These are phyloP conservation scores for Trichonephila clavipes DNA, from an alignment of 1,140 invertebrate species.

Conservation along the genomic window DNA sequence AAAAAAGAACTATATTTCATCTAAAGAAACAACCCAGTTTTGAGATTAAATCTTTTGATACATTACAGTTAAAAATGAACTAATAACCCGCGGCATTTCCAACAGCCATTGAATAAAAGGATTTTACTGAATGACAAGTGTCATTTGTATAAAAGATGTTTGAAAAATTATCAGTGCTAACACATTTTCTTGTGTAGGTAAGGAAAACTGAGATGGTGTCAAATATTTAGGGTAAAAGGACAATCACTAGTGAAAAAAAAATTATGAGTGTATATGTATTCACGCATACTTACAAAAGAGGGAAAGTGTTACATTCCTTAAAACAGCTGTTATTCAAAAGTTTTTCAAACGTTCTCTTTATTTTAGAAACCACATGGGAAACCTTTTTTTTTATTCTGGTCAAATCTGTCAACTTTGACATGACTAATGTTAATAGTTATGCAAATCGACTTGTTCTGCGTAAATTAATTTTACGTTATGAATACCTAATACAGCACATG, in stretches of 20 bases:
- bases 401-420: background rate
- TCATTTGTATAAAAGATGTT: background rate
- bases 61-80: background rate
- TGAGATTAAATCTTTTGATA: too few relatives aligned
- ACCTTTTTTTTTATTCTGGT: background rate
- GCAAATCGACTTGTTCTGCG: background rate
- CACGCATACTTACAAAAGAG: background rate
- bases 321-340: background rate
- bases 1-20: too few relatives aligned
- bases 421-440: background rate
- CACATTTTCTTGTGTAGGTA: background rate
- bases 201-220: background rate
- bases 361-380: background rate
- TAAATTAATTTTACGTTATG: background rate
- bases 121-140: background rate
- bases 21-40: too few relatives aligned
- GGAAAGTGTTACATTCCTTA: background rate
- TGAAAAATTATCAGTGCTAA: background rate
- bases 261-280: background rate
- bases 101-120: background rate
- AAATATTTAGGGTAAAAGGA: background rate
- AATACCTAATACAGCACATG: too few relatives aligned
- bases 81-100: background rate
- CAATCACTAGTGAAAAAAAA: background rate
- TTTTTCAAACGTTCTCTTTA: background rate